A percentile compares a stretch with the other conserved stretches of the same genome.
These are phyloP conservation scores for Aporrectodea caliginosa DNA, from an alignment of 1,140 invertebrate genomes.

Conservation along the genomic window DNA sequence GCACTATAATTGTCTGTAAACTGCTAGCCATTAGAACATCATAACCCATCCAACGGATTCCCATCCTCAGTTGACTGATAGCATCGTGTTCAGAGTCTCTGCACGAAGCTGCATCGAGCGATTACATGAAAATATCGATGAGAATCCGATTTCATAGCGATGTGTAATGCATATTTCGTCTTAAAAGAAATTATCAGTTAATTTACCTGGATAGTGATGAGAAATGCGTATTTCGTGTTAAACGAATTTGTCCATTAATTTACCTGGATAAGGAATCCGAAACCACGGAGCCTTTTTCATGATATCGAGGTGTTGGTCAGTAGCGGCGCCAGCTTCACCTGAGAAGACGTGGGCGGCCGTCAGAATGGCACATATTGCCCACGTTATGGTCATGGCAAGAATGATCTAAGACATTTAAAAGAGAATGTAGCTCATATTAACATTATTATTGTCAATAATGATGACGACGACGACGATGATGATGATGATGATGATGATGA, in stretches of 20 bases:
- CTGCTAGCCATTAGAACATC: too few relatives aligned
- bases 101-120: too few relatives aligned
- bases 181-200: too few relatives aligned
- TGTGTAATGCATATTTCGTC: not conserved
- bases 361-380: constrained; percentile 71
- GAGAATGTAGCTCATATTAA: not conserved
- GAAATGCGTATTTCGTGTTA: not conserved
- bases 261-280: constrained; percentile 76
- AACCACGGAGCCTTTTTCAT: constrained; percentile 74
- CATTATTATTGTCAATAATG: not conserved
- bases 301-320: constrained; percentile 72
- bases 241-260: not conserved
- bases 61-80: too few relatives aligned
- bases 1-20: not conserved
- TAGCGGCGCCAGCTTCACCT: constrained; percentile 67
- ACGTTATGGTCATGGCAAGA: constrained; percentile 74
- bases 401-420: constrained; percentile 47
- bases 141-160: not conserved
- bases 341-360: constrained; percentile 67
- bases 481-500: too few relatives aligned
- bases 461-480: too few relatives aligned
- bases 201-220: not conserved
- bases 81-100: too few relatives aligned
- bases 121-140: not conserved
- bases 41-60: too few relatives aligned